A percentile compares a stretch with the other conserved stretches of the same genome.
These are phyloP conservation scores for Oscheius myriophilus DNA, from an alignment of 2,888 invertebrate genomes.

Conservation along the genomic window DNA sequence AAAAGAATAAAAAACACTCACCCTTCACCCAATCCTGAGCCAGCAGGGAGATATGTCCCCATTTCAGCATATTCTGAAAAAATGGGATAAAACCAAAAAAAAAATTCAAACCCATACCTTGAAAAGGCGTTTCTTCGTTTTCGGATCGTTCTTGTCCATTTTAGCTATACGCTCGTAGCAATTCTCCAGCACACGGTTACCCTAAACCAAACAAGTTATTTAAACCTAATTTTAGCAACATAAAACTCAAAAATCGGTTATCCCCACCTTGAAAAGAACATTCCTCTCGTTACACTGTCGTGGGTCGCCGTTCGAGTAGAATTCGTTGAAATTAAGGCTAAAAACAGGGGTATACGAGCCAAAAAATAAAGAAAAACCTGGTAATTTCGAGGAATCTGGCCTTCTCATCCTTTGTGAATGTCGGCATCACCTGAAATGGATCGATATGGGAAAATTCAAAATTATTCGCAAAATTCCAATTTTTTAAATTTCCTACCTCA, in stretches of 20 bases:
- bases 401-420: slow-evolving; percentile 30
- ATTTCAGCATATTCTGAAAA: slow-evolving; percentile 78
- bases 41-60: slow-evolving; percentile 92
- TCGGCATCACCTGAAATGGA: slow-evolving; percentile 30
- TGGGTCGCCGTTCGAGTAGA: slow-evolving; percentile 16
- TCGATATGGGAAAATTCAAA: not conserved
- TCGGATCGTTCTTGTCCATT: slow-evolving; percentile 3
- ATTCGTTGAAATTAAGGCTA: slow-evolving; percentile 44
- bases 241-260: no score
- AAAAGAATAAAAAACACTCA: slow-evolving; percentile 72
- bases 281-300: slow-evolving; percentile 26
- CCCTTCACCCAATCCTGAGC: slow-evolving; percentile 94
- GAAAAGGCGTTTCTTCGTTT: slow-evolving; percentile 16
- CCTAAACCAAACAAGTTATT: slow-evolving; percentile 11
- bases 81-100: not conserved
- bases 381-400: slow-evolving; percentile 19
- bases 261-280: slow-evolving; percentile 48
- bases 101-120: slow-evolving; percentile 7
- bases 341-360: not conserved
- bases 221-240: not conserved
- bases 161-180: slow-evolving; percentile 19
- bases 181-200: slow-evolving; percentile 23
- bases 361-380: slow-evolving; percentile 17
- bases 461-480: not conserved
- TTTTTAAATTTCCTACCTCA: slow-evolving; percentile 16